phyloP scores from a whole-genome alignment of 2,797 vertebrate genomes.

The Crax fasciolata region DNA sequence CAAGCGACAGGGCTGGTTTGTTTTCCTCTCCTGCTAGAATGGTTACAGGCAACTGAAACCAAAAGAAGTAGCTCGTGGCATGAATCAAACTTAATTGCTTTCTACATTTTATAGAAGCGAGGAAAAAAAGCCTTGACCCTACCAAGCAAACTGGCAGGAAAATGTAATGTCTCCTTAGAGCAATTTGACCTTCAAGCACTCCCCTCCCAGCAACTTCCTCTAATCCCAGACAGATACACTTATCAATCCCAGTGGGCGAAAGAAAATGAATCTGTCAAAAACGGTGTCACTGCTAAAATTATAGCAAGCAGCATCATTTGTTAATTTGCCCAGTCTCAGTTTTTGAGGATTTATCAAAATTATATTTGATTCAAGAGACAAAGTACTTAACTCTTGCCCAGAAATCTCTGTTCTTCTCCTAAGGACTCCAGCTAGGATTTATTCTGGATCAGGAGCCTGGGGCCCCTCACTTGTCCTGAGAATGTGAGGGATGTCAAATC shows the following conservation, averaged over 20 bases:
- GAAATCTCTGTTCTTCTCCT: fast-evolving
- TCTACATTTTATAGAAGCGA: constrained; percentile 62
- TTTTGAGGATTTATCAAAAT: not conserved
- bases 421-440: not conserved
- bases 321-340: constrained; percentile 2
- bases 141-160: constrained; percentile 62
- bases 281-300: not conserved
- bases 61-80: constrained; percentile 22
- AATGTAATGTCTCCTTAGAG: constrained; percentile 64
- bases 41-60: constrained; percentile 28
- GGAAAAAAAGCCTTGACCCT: constrained; percentile 65
- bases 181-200: constrained; percentile 69
- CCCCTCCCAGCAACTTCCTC: constrained; percentile 47
- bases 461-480: fast-evolving
- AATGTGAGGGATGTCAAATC: not conserved
- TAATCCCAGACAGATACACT: constrained; percentile 54
- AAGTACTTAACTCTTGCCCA: not conserved
- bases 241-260: constrained; percentile 42
- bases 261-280: constrained; percentile 59
- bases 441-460: not conserved
- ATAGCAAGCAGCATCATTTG: constrained; percentile 6
- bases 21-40: not conserved
- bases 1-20: not conserved
- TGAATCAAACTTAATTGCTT: constrained; percentile 74
- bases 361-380: not conserved